Base-by-base conservation (phyloP, 92 coral and sea anemone species). In the Bergia sp. region DNA sequence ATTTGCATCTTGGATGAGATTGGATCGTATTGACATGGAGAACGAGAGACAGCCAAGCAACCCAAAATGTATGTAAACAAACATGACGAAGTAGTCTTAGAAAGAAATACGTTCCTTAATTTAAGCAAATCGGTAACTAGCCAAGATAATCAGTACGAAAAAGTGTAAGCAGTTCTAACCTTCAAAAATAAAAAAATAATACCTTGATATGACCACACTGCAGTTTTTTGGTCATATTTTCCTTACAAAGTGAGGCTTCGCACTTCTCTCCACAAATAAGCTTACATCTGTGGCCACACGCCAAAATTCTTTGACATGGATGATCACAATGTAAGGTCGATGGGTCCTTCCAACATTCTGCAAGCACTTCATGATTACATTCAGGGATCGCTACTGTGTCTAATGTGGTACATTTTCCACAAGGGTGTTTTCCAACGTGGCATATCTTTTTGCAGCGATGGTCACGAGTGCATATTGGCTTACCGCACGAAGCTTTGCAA, bases 181-280 rank as follows among this genome's bases (percentile, higher is more conserved):
- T 15, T 42, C 43, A 41, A 45, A 13, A 21, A 78, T 21, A 6
- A 3, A 11, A 1, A 18, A 45, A 21, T 8, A 72, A 38, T 78
- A 78, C 82, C 82, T 78, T 55, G 37, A 47, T 47, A 86, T 86
- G 89, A 10, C 82, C 82, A 53, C 83, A 86, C 38, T 45, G 20
- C 38, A 86, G 73, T 53, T 50, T 55, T 78, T 41, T 86, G 38
- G 75, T 86, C 73, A 53, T 64, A 0, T 13, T 37, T 6, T 76
- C 80, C 21, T 40, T 13, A 57, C 96, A 91, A 7, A 47, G 37
- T 29, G 61, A 76, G 36, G 69, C 37, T 18, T 11, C 40, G 80
- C 93, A 91, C 18, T 76, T 72, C 40, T 84, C 77, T 36, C 91
- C 91, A 67, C 93, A 91, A 71, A 53, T 89, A 18, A 69, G 86